Evolutionary conservation across 2,113 vertebrate species (phyloP).

Genomic region (Odocoileus hemionus): DNA sequence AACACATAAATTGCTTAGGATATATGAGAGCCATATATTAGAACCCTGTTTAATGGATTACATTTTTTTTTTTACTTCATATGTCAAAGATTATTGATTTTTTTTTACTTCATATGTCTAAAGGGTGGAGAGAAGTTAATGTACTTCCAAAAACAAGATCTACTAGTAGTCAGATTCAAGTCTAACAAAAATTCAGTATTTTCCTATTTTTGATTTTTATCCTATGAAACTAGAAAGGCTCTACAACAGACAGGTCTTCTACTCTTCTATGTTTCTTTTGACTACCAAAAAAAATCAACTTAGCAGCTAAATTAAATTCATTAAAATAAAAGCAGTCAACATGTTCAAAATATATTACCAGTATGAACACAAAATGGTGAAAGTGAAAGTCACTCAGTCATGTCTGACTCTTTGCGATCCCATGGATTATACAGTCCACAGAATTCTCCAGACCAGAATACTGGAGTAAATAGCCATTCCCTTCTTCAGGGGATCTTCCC

Average conservation of each 20-base stretch:
- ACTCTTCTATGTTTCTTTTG: not conserved
- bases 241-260: not conserved
- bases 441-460: not conserved
- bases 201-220: conserved; percentile 35
- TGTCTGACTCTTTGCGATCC: not conserved
- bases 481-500: not conserved
- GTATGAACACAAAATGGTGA: not conserved
- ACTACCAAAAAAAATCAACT: not conserved
- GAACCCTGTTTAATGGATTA: not conserved
- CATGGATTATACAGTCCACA: not conserved
- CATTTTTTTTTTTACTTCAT: not conserved
- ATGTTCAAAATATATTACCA: not conserved
- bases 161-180: not conserved
- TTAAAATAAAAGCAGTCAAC: not conserved
- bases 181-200: not conserved
- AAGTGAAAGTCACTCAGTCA: not conserved
- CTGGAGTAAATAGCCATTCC: not conserved
- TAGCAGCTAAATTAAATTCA: not conserved
- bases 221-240: not conserved
- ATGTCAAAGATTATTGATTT: not conserved
- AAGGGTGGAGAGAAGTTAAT: not conserved
- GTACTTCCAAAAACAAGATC: not conserved
- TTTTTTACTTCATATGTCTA: not conserved
- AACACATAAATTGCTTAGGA: not conserved
- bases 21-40: not conserved